Conservation (phyloP, 64 coral and sea anemone species). For the Pocillopora verrucosa region DNA sequence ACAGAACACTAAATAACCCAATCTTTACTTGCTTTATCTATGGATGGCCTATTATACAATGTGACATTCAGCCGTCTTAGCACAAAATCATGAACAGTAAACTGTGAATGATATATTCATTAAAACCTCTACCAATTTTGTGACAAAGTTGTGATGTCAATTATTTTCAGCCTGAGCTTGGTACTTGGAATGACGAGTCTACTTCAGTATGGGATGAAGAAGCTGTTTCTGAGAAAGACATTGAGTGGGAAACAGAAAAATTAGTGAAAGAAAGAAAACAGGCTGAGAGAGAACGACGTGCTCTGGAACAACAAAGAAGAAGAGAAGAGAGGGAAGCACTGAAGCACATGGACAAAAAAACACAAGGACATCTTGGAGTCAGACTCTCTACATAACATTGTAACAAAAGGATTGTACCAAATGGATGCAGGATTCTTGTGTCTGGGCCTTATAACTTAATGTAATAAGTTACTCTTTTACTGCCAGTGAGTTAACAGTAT, state of each 20-base stretch:
- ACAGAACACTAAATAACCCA: no score
- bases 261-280: constrained; percentile 55
- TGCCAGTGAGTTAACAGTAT: no score
- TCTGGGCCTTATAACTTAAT: no score
- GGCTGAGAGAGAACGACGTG: constrained; percentile 70
- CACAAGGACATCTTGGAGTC: constrained; percentile 54
- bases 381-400: constrained; percentile 21
- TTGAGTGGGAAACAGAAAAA: constrained; percentile 78
- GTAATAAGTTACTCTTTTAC: no score
- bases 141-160: not conserved
- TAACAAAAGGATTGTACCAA: not conserved
- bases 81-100: no score
- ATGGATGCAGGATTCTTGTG: not conserved
- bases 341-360: constrained; percentile 40
- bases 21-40: no score
- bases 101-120: not conserved
- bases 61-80: no score
- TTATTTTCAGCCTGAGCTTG: constrained; percentile 53
- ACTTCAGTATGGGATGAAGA: constrained; percentile 51
- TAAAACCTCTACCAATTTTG: not conserved
- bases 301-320: constrained; percentile 66
- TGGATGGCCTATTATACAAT: no score
- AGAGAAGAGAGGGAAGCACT: constrained; percentile 71
- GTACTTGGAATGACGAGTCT: constrained; percentile 61
- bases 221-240: constrained; percentile 66